Evolutionary conservation across 2,113 vertebrate species (phyloP), one percentile per base, ranked within the genome.

Genomic region (Crotalus horridus): DNA sequence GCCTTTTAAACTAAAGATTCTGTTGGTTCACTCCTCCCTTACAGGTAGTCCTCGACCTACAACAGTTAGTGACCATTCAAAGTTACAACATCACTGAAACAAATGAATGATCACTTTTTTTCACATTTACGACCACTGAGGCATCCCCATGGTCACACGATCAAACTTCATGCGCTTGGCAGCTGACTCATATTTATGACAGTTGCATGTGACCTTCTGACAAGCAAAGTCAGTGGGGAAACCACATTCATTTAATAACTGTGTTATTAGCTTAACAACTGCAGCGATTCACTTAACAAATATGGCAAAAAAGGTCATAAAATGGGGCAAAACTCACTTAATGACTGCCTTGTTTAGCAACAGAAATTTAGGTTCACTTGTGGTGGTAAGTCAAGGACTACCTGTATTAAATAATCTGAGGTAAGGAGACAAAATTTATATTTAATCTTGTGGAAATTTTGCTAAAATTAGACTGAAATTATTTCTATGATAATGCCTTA

Each of bases 381-480:
- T 64, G 11, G 29, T n/a, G 0, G 10, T 69, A 69, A 4, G 4
- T 69, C 29, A 69, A 69, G 12, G 10, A 69, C 29, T 69, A n/a
- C 4, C 29, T 5, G 3, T 33, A 87, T 53, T 53, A 87, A 87
- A 87, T 87, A 87, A 53, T 46, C 91, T 92, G 92, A 81, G 29
- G 12, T n/a, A n/a, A 29, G 12, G 64, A 69, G 69, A 29, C 46
- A 29, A 6, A 87, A 48, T 26, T 54, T 94, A 90, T 64, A 24
- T 51, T 46, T 59, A 87, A 39, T 6, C 85, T 93, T 29, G 48
- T 33, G 86, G 87, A 93, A 92, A 23, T 59, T 13, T 26, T 2
- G 92, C 11, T 64, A 64, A 64, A 64, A 64, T 91, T 87, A 24
- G 59, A 87, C 48, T 10, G 91, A 88, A 11, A 90, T 92, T 91